Evolutionary conservation across 2,113 vertebrate genomes (phyloP).

Genomic region (Quiscalus mexicanus): DNA sequence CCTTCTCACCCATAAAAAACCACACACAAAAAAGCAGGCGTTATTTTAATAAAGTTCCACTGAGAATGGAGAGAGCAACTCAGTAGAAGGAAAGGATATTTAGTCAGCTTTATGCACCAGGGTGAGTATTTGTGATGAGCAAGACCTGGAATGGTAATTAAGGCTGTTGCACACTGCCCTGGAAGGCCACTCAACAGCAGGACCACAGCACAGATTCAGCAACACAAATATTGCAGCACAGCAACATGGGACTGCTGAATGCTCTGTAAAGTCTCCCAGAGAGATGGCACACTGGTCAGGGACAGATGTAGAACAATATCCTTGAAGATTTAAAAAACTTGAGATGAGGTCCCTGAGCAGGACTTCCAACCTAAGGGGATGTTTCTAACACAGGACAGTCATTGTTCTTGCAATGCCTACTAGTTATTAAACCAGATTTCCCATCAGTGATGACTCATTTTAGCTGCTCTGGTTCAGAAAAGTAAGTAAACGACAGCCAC

Average conservation of each 20-base stretch:
- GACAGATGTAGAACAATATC: background rate
- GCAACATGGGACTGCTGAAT: background rate
- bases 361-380: background rate
- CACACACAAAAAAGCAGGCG: fast-evolving
- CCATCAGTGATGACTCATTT: background rate
- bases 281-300: background rate
- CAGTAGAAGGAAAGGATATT: background rate
- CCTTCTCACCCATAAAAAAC: background rate
- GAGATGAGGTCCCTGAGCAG: background rate
- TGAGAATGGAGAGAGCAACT: background rate
- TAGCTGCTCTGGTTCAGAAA: background rate
- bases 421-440: background rate
- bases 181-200: background rate
- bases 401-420: background rate
- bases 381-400: background rate
- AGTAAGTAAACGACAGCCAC: background rate
- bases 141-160: background rate
- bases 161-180: background rate
- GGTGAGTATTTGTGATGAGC: background rate
- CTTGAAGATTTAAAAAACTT: background rate
- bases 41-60: background rate
- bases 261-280: background rate
- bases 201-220: background rate
- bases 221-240: background rate
- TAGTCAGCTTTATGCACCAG: background rate